Evolutionary conservation across 1,140 invertebrate species (phyloP), one percentile per base, ranked within the genome.

Genomic region (Pinna nobilis): DNA sequence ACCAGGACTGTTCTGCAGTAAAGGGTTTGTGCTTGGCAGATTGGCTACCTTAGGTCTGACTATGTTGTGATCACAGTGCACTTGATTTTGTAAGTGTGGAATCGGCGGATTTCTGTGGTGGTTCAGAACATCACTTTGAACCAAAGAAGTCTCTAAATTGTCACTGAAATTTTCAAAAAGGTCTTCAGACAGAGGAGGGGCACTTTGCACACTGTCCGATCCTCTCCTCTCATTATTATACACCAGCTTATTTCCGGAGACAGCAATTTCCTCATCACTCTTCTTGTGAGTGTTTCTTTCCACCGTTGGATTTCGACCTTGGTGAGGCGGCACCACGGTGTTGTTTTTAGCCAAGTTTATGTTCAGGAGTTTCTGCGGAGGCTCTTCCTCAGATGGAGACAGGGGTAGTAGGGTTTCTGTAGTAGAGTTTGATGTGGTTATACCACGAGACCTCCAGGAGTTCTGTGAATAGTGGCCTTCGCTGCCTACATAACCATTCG

Each of bases 251-350:
- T 37, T 93, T 93, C 74, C 92, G 25, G 89, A 90, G 11, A 92
- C 88, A n/a, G 88, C 84, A 1, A 92, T 78, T 51, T 94, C 92
- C 15, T 93, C 94, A 32, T 88, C 86, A 74, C 87, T 88, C 15
- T 82, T 55, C 65, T 88, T 88, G 66, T 88, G 87, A 18, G 87
- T 88, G 89, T 98, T 98, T 1, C 96, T 90, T 84, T 97, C 95
- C 81, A 95, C 91, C 78, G 95, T 97, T 0, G 95, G 94, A 91
- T 98, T 97, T 13, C 95, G 90, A 3, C 95, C 96, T 85, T 97
- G 95, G 87, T 96, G 93, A 1, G 95, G 94, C 79, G 95, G 94
- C 32, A 95, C 50, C 7, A 80, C 77, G 28, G 64, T 61, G 39
- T 84, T 85, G 39, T 84, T 82, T 66, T 78, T 80, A 15, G 81